Conservation (phyloP, 2,888 invertebrate genomes). For the Xestia rhomboidea region DNA sequence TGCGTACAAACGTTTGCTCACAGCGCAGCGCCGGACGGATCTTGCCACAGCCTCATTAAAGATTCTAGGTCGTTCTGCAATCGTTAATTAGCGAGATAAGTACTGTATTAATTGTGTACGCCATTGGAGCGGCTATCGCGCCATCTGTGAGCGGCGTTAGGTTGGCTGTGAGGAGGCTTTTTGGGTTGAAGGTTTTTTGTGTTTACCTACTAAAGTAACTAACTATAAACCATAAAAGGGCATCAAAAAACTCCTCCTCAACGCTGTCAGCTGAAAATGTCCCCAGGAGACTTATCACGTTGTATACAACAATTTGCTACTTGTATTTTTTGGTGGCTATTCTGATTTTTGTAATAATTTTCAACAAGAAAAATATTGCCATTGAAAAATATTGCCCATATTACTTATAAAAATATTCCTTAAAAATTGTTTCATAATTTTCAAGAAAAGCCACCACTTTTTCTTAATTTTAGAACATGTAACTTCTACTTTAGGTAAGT, state of each 20-base stretch:
- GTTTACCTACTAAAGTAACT: not conserved
- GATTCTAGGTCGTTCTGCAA: constrained; percentile 90
- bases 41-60: constrained; percentile 89
- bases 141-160: constrained; percentile 74
- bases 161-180: constrained; percentile 32
- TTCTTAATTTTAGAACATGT: not conserved
- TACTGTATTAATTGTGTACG: constrained; percentile 89
- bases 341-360: not conserved
- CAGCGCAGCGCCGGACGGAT: constrained; percentile 78
- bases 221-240: too few species aligned
- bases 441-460: not conserved
- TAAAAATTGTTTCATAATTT: too few species aligned
- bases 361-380: too few species aligned
- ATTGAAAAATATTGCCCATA: too few species aligned
- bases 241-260: too few species aligned
- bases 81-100: constrained; percentile 90
- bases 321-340: not conserved
- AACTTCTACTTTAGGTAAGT: not conserved
- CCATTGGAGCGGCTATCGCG: constrained; percentile 85
- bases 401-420: too few species aligned
- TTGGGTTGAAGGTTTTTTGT: constrained; percentile 22
- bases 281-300: not conserved
- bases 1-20: constrained; percentile 64
- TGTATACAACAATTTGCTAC: not conserved
- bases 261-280: too few species aligned